These are phyloP conservation scores for Cotesia glomerata DNA, from an alignment of 1,140 invertebrate genomes.

Conservation along the genomic window DNA sequence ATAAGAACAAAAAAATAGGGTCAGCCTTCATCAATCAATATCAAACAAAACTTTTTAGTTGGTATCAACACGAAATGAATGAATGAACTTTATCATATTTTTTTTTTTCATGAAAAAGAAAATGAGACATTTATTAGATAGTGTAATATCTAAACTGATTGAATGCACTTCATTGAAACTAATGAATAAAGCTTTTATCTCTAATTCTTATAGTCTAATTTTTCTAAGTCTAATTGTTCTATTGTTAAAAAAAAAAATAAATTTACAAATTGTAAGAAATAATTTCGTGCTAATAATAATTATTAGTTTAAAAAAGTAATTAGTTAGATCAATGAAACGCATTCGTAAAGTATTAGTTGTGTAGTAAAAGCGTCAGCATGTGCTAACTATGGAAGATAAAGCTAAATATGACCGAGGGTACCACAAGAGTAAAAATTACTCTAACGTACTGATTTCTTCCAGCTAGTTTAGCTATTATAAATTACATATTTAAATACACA, in stretches of 20 bases:
- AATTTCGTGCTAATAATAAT: neutral
- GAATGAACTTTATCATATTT: neutral
- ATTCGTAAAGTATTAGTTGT: conserved; percentile 54
- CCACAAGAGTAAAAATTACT: conserved; percentile 55
- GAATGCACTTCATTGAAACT: conserved; percentile 57
- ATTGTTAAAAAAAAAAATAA: neutral
- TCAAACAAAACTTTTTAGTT: conserved; percentile 42
- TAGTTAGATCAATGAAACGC: conserved; percentile 52
- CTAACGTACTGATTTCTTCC: conserved; percentile 55
- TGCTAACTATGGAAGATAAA: conserved; percentile 65
- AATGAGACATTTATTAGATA: conserved; percentile 51
- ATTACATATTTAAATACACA: conserved; percentile 45
- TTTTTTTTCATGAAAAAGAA: conserved; percentile 4
- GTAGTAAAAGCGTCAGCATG: conserved; percentile 62
- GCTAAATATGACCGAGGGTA: conserved; percentile 66
- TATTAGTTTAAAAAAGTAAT: conserved; percentile 13
- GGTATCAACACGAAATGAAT: conserved; percentile 58
- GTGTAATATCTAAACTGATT: conserved; percentile 47
- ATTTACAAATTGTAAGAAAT: neutral
- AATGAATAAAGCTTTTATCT: conserved; percentile 2
- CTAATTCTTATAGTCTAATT: too few relatives aligned
- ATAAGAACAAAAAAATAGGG: neutral
- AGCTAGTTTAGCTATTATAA: conserved; percentile 41
- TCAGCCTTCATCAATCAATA: conserved; percentile 20
- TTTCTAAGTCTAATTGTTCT: neutral